Base-by-base conservation (phyloP, 2,113 vertebrate species). In the Melanocharis versteri region DNA sequence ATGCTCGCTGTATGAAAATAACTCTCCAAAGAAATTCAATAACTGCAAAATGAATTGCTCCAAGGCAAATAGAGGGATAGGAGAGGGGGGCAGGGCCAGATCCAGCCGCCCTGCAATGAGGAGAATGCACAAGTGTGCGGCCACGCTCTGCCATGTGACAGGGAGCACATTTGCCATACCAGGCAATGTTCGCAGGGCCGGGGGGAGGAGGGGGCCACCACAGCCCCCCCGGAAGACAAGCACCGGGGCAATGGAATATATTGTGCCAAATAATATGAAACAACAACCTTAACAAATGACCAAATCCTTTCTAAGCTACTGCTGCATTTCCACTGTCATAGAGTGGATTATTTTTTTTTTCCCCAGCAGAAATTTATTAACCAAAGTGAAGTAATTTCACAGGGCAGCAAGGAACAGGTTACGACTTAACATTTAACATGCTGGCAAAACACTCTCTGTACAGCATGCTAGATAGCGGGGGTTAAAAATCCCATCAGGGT, bases 41-140 rank as follows among this genome's bases (percentile, higher is more conserved):
- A 96, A 97, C 96, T 96, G 94, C 92, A 96, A 95, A 97, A 98
- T 95, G 94, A 97, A 98, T 97, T 96, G 98, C 97, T 98, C 90
- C 93, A 45, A 98, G 97, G 96, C 97, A 97, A 97, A 95, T 5
- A 88, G 94, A 93, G 81, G 95, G 87, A 65, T 50, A 54, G 80
- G 76, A 87, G 87, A 75, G 83, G 94, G 95, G 91, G 96, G 95
- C 86, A 94, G 95, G 89, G 95, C 91, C 91, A 90, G 77, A 83
- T 39, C 66, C 71, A 95, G 92, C 73, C 4, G 6, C 66, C 65
- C 61, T 88, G 86, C 86, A 20, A 94, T 66, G 91, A 94, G 93
- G 89, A 75, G 95, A 95, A 96, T 75, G 93, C 94, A 90, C 94
- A 95, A 95, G 83, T 83, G 95, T 75, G 86, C 6, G 0, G 92